Conservation (phyloP, 2,888 invertebrate genomes). For the Clepsis dumicolana region DNA sequence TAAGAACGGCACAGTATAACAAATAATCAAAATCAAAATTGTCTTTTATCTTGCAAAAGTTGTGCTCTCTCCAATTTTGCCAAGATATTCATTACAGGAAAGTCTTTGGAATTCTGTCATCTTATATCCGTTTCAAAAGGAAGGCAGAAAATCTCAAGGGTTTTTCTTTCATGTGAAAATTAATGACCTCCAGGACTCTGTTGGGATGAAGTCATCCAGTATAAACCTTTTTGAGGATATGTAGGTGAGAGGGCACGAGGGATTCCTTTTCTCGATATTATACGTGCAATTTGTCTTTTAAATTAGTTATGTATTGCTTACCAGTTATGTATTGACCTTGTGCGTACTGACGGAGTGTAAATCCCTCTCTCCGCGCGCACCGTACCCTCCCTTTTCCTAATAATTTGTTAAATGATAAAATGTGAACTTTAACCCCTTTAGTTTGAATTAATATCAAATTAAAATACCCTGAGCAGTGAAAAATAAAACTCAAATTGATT, state of each 20-base stretch:
- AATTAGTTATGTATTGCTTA: not conserved
- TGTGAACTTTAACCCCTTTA: no score
- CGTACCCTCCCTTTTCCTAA: no score
- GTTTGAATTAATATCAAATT: no score
- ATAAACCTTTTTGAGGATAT: not conserved
- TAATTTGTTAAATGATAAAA: no score
- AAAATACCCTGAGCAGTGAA: no score
- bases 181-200: slow-evolving; percentile 8
- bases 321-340: no score
- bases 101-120: not conserved
- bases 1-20: not conserved
- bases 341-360: no score
- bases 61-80: not conserved
- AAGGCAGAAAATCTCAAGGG: slow-evolving; percentile 10
- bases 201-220: slow-evolving; percentile 4
- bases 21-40: not conserved
- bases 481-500: no score
- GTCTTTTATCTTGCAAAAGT: not conserved
- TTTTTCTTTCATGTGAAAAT: slow-evolving; percentile 16
- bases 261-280: not conserved
- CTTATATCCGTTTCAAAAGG: slow-evolving; percentile 14
- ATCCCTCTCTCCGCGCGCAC: no score
- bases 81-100: not conserved
- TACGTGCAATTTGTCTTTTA: not conserved
- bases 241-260: not conserved